phyloP scores from a whole-genome alignment of 2,113 vertebrate species.

The Silurus glanis region DNA sequence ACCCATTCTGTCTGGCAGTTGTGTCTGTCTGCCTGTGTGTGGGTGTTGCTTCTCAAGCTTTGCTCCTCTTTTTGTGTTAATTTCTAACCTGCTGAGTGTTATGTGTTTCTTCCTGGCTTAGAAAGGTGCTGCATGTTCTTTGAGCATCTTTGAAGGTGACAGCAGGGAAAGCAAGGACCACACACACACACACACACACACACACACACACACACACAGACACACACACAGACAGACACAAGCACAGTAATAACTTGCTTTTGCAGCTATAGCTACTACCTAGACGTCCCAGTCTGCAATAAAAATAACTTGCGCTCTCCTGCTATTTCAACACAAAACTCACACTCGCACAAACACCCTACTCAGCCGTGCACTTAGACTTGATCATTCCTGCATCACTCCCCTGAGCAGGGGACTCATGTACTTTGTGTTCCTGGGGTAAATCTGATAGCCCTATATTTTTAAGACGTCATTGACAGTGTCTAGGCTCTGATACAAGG shows the following conservation, averaged over 20 bases:
- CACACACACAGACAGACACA: not conserved
- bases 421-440: constrained; percentile 8
- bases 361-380: not conserved
- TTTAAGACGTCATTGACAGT: constrained; percentile 8
- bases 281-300: not conserved
- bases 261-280: constrained; percentile 4
- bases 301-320: constrained; percentile 40
- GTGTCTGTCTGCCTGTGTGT: not conserved
- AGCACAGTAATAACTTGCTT: not conserved
- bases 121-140: constrained; percentile 31
- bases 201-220: not conserved
- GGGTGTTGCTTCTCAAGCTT: not conserved
- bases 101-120: constrained; percentile 12
- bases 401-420: not conserved
- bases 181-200: not conserved
- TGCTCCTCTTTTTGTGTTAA: not conserved
- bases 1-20: not conserved
- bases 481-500: not conserved
- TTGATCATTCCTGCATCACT: constrained; percentile 3
- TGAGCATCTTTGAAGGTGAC: constrained; percentile 46
- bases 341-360: not conserved
- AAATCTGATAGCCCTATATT: constrained; percentile 23
- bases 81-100: constrained; percentile 37
- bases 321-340: constrained; percentile 7
- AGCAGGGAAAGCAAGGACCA: constrained; percentile 32